Evolutionary conservation across 2,113 vertebrate genomes (phyloP).

Genomic region (Ariopsis seemanni): DNA sequence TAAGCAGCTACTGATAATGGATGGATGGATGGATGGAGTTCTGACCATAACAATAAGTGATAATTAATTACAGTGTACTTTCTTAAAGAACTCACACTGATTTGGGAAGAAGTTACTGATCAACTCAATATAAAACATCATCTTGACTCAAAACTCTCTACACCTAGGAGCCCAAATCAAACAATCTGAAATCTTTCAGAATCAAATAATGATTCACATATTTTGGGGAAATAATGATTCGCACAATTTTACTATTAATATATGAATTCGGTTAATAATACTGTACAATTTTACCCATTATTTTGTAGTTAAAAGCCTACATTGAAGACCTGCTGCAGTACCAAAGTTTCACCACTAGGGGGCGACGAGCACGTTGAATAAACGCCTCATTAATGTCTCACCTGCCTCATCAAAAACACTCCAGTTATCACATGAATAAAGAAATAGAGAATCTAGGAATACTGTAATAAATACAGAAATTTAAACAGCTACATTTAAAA

Average conservation of each 20-base stretch:
- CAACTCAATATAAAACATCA: neutral
- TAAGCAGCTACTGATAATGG: too few species aligned
- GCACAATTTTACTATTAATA: neutral
- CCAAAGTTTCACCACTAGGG: neutral
- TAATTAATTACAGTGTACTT: neutral
- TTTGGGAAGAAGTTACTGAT: neutral
- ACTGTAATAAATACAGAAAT: neutral
- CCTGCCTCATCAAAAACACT: neutral
- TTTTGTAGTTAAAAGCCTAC: neutral
- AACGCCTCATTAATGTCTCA: neutral
- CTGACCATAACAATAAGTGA: neutral
- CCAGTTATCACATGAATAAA: neutral
- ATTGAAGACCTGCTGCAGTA: neutral
- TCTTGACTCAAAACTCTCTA: neutral
- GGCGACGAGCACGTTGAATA: neutral
- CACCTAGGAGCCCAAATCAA: neutral
- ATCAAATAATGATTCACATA: neutral
- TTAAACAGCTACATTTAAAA: too few species aligned
- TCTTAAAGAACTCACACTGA: neutral
- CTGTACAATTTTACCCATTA: neutral
- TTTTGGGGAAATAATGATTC: neutral
- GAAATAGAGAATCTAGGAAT: neutral
- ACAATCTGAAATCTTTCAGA: neutral
- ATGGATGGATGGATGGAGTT: too few species aligned
- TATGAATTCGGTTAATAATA: neutral